phyloP scores from a whole-genome alignment of 2,888 invertebrate species.

The Melanotus villosus region DNA sequence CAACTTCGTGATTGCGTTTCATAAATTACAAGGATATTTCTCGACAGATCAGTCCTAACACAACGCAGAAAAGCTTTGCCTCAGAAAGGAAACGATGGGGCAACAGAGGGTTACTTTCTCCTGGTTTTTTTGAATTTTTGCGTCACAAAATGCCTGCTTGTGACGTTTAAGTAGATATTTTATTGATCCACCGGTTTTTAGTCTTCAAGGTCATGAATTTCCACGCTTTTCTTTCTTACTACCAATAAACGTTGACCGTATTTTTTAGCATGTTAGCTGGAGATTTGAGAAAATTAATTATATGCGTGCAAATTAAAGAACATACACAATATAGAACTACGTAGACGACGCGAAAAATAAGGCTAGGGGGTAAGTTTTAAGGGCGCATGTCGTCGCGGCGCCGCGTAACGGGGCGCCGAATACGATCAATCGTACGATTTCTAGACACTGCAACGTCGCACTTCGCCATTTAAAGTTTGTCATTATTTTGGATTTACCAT shows the following conservation, averaged over 20 bases:
- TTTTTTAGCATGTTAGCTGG: too few species aligned
- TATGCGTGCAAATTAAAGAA: too few species aligned
- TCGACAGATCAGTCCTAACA: slow-evolving; percentile 1
- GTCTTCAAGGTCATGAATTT: not conserved
- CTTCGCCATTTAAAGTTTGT: slow-evolving; percentile 26
- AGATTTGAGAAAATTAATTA: too few species aligned
- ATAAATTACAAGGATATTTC: slow-evolving; percentile 14
- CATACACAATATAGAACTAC: too few species aligned
- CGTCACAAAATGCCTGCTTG: slow-evolving; percentile 6
- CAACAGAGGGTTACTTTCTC: slow-evolving; percentile 5
- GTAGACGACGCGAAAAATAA: not conserved
- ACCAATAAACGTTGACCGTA: not conserved
- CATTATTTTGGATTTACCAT: slow-evolving; percentile 29
- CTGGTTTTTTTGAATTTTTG: not conserved
- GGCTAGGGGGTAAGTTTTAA: slow-evolving; percentile 30
- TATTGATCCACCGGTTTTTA: slow-evolving; percentile 11
- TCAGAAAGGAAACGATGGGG: not conserved
- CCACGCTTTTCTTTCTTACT: not conserved
- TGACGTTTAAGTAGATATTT: slow-evolving; percentile 13
- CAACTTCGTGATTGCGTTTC: slow-evolving; percentile 11
- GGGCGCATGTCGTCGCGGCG: slow-evolving; percentile 54
- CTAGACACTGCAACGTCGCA: slow-evolving; percentile 47
- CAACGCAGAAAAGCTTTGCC: not conserved
- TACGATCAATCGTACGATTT: slow-evolving; percentile 55
- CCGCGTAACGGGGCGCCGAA: slow-evolving; percentile 56